Conservation (phyloP, 2,888 invertebrate species). For the Athalia rosae region DNA sequence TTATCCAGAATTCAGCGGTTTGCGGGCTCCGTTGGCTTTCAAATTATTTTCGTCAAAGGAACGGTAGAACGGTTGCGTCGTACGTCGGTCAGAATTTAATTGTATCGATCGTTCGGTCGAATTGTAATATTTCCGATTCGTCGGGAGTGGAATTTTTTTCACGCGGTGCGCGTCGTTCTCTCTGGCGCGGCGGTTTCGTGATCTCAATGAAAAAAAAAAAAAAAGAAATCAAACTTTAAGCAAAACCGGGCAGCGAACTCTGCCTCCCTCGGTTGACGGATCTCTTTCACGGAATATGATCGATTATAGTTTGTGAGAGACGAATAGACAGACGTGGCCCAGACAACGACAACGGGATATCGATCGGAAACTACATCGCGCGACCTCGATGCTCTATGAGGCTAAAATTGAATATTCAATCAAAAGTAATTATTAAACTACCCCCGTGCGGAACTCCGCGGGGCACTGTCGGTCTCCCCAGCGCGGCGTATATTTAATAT, state of each 20-base stretch:
- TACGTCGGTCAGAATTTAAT: too few relatives aligned
- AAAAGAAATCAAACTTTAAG: background rate
- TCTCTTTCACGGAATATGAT: constrained; percentile 19
- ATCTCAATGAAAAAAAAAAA: background rate
- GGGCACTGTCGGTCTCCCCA: too few relatives aligned
- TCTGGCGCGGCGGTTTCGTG: too few relatives aligned
- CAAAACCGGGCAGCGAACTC: background rate
- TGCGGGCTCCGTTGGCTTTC: too few relatives aligned
- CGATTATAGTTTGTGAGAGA: background rate
- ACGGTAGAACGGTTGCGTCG: too few relatives aligned
- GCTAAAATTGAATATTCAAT: constrained; percentile 29
- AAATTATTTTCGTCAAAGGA: too few relatives aligned
- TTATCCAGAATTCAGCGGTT: too few relatives aligned
- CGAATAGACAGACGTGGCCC: background rate
- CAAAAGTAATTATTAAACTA: constrained; percentile 21
- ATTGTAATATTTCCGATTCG: too few relatives aligned
- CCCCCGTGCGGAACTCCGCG: background rate
- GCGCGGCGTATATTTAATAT: too few relatives aligned
- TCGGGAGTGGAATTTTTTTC: too few relatives aligned
- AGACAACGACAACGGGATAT: constrained; percentile 22
- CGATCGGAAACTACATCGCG: constrained; percentile 8
- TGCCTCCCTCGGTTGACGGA: background rate
- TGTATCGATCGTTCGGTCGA: too few relatives aligned
- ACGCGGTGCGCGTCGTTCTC: too few relatives aligned
- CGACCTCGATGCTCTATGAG: constrained; percentile 5